Evolutionary conservation across 2,113 vertebrate genomes (phyloP), one percentile per base, ranked within the genome.

Genomic region (Ranitomeya variabilis): DNA sequence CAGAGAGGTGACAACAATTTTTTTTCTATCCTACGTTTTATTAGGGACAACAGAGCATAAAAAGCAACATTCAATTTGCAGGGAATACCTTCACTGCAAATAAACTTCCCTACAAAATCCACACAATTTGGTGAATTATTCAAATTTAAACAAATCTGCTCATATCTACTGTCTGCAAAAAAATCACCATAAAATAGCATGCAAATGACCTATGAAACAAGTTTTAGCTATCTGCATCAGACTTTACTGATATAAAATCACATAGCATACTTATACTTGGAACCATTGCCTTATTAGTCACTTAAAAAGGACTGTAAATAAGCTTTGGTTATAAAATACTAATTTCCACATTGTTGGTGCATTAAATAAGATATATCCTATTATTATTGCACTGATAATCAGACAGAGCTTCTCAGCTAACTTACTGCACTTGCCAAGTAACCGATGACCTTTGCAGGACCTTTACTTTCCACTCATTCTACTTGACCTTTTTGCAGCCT

Each of bases 401-500:
- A 11, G 10, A 13, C 21, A 11, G 31, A 66, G 54, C 45, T 83
- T 52, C 21, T 69, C 7, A 5, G 69, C 21, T 67, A 21, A 51
- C 16, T 64, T 62, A 82, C 60, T 66, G 51, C 31, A 37, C 73
- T 64, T 62, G 26, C 12, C 57, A 86, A 52, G 18, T n/a, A 54
- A 83, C 81, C 54, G 62, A 23, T 83, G 64, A 83, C 81, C 81
- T 69, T 69, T 51, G 14, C 59, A 83, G 45, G 45, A 52, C 81
- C 59, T 83, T 26, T 13, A 83, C 9, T 86, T 77, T 86, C 57
- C 57, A 26, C 57, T 77, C 57, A 60, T 77, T 62, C 54, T 77
- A 86, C 69, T 86, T 86, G 84, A 86, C 84, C 71, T 86, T 51
- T 59, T 77, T 76, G 71, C 54, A 77, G 73, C 84, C 71, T 86